Conservation (phyloP, 2,797 vertebrate genomes). For the Sebastes dallii region DNA sequence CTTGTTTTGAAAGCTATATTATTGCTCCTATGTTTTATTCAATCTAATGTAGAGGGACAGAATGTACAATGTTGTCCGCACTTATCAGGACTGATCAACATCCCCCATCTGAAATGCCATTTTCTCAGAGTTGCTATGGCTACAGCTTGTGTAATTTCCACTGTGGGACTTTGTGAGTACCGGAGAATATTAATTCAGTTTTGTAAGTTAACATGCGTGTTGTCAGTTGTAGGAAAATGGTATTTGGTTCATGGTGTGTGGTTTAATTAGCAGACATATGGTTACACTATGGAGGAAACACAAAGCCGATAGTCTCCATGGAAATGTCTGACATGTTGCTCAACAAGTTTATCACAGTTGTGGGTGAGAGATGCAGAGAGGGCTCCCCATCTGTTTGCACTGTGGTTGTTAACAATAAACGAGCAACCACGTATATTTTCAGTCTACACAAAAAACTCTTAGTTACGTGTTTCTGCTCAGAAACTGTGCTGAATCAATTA, state of each 20-base stretch:
- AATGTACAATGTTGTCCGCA: constrained; percentile 17
- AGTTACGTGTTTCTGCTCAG: background rate
- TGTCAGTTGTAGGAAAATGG: constrained; percentile 16
- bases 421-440: background rate
- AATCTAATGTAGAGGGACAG: constrained; percentile 7
- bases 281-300: constrained; percentile 1
- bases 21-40: constrained; percentile 2
- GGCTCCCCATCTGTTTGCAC: background rate
- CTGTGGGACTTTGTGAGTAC: constrained; percentile 20
- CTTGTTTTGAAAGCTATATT: background rate
- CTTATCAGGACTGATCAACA: constrained; percentile 42
- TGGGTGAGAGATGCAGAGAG: constrained; percentile 13
- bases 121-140: constrained; percentile 59
- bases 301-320: constrained; percentile 25
- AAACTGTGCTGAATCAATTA: background rate
- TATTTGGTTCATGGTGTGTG: constrained; percentile 7
- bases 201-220: background rate
- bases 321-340: constrained; percentile 39
- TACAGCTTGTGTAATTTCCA: constrained; percentile 47
- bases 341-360: constrained; percentile 20
- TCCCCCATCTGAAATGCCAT: constrained; percentile 38
- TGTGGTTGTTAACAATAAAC: background rate
- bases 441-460: background rate
- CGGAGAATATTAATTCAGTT: constrained; percentile 34
- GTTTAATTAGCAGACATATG: constrained; percentile 40